Base-by-base conservation (phyloP, 1,140 invertebrate genomes). In the Anastatus disparis region DNA sequence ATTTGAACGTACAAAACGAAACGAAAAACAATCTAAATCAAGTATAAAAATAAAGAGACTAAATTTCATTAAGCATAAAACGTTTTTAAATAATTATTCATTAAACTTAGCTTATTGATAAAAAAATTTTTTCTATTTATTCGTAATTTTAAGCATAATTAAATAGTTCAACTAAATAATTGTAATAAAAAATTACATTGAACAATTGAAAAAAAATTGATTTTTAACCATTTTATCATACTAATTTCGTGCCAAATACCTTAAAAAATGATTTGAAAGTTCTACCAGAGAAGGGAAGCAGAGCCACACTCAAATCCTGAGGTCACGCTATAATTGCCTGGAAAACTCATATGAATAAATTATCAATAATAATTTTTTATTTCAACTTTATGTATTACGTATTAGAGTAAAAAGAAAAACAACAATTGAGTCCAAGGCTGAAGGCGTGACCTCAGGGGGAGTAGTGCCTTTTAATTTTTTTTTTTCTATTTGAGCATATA, bases 271-370 rank as follows among this genome's bases (percentile, higher is more conserved):
- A 17, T 27, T 20, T 12, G n/a, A 40, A 68, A 68, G 55, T 42
- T 59, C 55, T 63, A 72, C 24, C 56, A 58, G 53, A 75, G 69
- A 53, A 76, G 65, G 62, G 65, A 74, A 78, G 70, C 53, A 65
- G 72, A 74, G 74, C 75, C 75, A 77, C 77, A n/a, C n/a, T n/a
- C 58, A 72, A 66, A 55, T 71, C 71, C 50, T 76, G 72, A 77
- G 74, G 74, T 79, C 77, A 77, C 75, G 67, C 70, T 17, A 17
- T n/a, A n/a, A n/a, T 42, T 48, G 73, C 74, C 77, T 78, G 72
- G 56, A 77, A 75, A 74, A 74, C 69, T 76, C 70, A 76, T 67
- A 40, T 13, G 48, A 40, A 63, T 24, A 74, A 75, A 56, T 35
- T 50, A 64, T 35, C n/a, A n/a, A n/a, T n/a, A n/a, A n/a, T n/a